Evolutionary conservation across 1,140 invertebrate species (phyloP), one percentile per base, ranked within the genome.

Genomic region (Euglossa dilemma): DNA sequence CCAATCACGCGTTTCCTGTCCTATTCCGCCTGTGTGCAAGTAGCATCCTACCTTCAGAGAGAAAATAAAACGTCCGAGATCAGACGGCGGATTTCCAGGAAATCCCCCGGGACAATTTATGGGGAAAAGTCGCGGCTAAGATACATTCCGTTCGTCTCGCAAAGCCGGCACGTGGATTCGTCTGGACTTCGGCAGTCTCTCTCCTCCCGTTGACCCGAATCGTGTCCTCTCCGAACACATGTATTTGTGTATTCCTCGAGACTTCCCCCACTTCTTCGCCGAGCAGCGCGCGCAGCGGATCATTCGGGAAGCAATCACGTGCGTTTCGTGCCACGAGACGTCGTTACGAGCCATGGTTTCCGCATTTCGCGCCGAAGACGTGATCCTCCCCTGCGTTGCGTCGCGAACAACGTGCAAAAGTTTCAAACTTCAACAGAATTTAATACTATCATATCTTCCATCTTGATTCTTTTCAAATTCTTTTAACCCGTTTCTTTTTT

Each of bases 1-100:
- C 73, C 45, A 59, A 82, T 76, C 80, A 82, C 80, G 73, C 12
- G 63, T 82, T 82, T 82, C 80, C 80, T 82, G 80, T 76, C 45
- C 80, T 76, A 82, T 82, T 76, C 73, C 50, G 28, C 28, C 63
- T 36, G 72, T 36, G 72, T 52, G 71, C 80, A 47, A 75, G 80
- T 75, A 47, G 80, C 80, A 76, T 76, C 73, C 73, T 76, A 45
- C 59, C 63, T n/a, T 28, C 20, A 25, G 43, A 81, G 56, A 76
- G 45, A 36, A 28, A 57, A 59, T 52, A 67, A 28, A 66, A 54
- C 16, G 52, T 20, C 52, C 18, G 16, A 69, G 63, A 82, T 76
- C 54, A 47, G 14, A 23, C 12, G 14, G 9, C n/a, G 47, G 45
- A 76, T 76, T 82, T 82, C 73, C 52, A 20, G 14, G 73, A 66